phyloP scores from a whole-genome alignment of 1,140 invertebrate genomes.

The Homarus americanus region DNA sequence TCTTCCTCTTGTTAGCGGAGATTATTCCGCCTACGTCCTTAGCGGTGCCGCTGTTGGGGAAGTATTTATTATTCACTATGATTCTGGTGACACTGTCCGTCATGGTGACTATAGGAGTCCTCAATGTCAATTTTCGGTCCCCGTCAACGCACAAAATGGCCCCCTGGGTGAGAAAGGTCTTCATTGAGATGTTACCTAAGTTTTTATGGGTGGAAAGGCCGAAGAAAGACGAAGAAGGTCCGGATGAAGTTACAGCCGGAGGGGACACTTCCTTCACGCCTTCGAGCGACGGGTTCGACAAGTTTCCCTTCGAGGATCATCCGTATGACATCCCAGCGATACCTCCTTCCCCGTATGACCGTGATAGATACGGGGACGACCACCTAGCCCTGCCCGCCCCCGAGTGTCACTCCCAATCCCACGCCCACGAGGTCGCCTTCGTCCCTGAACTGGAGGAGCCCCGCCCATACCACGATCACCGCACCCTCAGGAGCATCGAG shows the following conservation, averaged over 20 bases:
- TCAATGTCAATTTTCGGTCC: constrained; percentile 98
- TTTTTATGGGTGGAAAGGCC: constrained; percentile 86
- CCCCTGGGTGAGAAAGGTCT: constrained; percentile 92
- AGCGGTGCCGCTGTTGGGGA: constrained; percentile 97
- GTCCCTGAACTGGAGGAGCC: constrained; percentile 76
- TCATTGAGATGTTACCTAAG: constrained; percentile 80
- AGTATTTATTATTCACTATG: constrained; percentile 99
- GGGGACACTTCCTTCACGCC: constrained; percentile 69
- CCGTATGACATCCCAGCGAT: constrained; percentile 73
- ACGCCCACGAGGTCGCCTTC: constrained; percentile 81
- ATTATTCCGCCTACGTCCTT: constrained; percentile 99
- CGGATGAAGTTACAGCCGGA: constrained; percentile 50
- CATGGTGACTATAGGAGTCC: constrained; percentile 97
- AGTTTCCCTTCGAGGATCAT: constrained; percentile 68
- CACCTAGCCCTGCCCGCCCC: constrained; percentile 74
- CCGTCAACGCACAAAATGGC: constrained; percentile 98
- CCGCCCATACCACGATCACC: constrained; percentile 79
- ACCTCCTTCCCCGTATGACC: constrained; percentile 71
- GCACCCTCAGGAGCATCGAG: constrained; percentile 91
- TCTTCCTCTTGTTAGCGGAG: constrained; percentile 97
- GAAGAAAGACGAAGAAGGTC: constrained; percentile 75
- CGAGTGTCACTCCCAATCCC: constrained; percentile 76
- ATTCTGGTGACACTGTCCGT: constrained; percentile 98
- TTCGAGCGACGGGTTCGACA: constrained; percentile 70
- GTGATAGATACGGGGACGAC: constrained; percentile 75